Base-by-base conservation (phyloP, 2,888 invertebrate genomes). In the Rapana venosa region DNA sequence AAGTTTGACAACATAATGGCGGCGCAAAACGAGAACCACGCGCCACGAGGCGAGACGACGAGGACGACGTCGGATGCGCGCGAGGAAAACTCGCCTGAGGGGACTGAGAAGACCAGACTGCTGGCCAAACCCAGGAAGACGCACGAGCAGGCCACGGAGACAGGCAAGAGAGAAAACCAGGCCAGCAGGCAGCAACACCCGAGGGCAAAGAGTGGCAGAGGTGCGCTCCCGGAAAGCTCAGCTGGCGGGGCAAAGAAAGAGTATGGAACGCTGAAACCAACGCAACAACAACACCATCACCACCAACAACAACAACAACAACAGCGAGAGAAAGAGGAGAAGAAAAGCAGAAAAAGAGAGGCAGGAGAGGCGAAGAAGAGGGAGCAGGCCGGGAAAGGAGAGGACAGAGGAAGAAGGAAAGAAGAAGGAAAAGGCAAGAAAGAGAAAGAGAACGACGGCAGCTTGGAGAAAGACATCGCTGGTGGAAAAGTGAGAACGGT, bases 401-500 rank as follows among this genome's bases (percentile, higher is more conserved):
- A 13, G 13, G 26, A 66, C 66, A 26, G 66, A 20, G 20, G 36
- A 35, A 20, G 66, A 13, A 66, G 26, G 36, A 36, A n/a, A 20
- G 30, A 32, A 17, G 11, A 36, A 77, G 70, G 32, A 2, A n/a
- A 35, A 32, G n/a, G 84, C 30, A 30, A 32, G 22, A 26, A 83
- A 83, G 47, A 47, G 47, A 36, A 26, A 47, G 47, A 83, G 17
- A 30, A 8, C 36, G 26, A 35, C 20, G 74, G 20, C 36, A 26
- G 36, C 30, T 77, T 79, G 47, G 81, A n/a, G 22, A 83, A 26
- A 26, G 81, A 47, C 30, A 87, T 32, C 26, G 87, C 87, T 20
- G 77, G 84, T 22, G 89, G 58, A 0, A 87, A 81, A 61, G 88
- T 61, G 81, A 81, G 87, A 88, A 66, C 58, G 36, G 81, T n/a